A percentile compares a stretch with the other conserved stretches of the same genome.
phyloP scores from a whole-genome alignment of 1,140 invertebrate species.

The Cotesia typhae region DNA sequence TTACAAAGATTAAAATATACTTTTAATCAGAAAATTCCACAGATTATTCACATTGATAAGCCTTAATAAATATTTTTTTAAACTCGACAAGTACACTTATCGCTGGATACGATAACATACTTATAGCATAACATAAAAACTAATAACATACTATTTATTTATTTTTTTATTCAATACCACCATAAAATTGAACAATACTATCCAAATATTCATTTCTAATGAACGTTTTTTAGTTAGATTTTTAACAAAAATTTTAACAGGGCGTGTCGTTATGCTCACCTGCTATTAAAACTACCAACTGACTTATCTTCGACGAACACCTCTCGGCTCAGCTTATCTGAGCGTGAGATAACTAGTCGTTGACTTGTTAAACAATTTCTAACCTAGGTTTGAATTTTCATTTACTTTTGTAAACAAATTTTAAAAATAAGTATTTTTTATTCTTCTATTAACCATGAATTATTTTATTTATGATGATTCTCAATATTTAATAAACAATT shows the following conservation, averaged over 20 bases:
- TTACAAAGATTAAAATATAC: background rate
- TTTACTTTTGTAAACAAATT: background rate
- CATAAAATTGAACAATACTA: too few species aligned
- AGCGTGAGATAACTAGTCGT: conserved; percentile 42
- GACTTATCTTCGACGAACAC: conserved; percentile 53
- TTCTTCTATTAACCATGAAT: background rate
- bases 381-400: background rate
- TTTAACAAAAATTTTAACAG: background rate
- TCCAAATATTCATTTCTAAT: too few species aligned
- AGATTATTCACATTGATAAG: too few species aligned
- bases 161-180: too few species aligned
- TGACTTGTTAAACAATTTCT: conserved; percentile 20
- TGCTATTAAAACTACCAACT: conserved; percentile 40
- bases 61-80: too few species aligned
- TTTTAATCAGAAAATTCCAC: background rate
- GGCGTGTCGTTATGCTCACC: conserved; percentile 29
- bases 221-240: too few species aligned
- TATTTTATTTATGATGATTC: background rate
- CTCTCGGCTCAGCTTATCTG: conserved; percentile 36
- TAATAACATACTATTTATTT: too few species aligned
- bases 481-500: background rate
- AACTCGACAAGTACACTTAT: too few species aligned
- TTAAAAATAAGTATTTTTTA: background rate
- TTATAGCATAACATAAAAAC: too few species aligned
- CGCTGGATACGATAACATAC: too few species aligned